A percentile compares a stretch with the other conserved stretches of the same genome.
These are phyloP conservation scores for Sinosuthora webbiana DNA, from an alignment of 2,113 vertebrate species.

Conservation along the genomic window DNA sequence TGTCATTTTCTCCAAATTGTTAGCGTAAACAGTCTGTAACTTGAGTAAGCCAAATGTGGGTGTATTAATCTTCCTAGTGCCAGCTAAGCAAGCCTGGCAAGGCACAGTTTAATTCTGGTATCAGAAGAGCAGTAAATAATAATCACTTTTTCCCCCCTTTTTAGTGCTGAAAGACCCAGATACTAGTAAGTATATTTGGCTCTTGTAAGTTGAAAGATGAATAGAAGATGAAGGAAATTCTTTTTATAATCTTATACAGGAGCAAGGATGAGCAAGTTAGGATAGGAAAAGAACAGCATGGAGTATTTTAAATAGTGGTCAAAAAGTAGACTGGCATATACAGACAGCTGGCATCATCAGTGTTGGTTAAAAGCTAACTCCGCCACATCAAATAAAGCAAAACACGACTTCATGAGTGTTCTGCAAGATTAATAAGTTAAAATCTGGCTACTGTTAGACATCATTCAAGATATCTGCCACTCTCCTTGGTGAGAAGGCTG, in stretches of 20 bases:
- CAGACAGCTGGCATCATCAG: neutral
- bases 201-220: constrained; percentile 11
- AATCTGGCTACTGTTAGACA: neutral
- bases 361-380: neutral
- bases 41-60: constrained; percentile 62
- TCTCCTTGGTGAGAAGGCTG: neutral
- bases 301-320: neutral
- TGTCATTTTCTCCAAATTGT: constrained; percentile 68
- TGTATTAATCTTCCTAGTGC: constrained; percentile 61
- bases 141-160: neutral
- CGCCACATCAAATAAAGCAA: neutral
- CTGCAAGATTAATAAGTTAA: neutral
- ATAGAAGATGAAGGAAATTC: neutral
- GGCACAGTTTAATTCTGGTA: constrained; percentile 41
- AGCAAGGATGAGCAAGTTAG: neutral
- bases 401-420: neutral
- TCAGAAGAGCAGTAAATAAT: constrained; percentile 41
- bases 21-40: constrained; percentile 65
- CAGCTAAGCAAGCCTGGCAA: constrained; percentile 61
- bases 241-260: neutral
- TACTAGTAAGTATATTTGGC: constrained; percentile 18
- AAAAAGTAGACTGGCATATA: neutral
- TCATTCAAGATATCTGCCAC: neutral
- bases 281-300: neutral
- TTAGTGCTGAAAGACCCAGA: neutral